Evolutionary conservation across 2,113 vertebrate species (phyloP).

Genomic region (Eulacestoma nigropectus): DNA sequence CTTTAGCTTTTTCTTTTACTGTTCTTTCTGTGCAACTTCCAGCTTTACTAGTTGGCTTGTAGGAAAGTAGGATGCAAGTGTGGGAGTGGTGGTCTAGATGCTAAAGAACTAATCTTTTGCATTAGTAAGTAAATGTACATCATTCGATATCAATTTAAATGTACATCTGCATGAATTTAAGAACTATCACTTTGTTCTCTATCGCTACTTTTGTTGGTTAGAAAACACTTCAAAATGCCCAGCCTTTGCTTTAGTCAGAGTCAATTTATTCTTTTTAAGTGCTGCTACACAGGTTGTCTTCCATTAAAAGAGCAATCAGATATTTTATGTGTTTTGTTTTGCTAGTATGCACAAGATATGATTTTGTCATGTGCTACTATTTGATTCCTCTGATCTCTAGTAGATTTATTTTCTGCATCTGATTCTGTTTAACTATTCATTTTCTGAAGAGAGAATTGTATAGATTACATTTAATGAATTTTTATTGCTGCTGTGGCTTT

Average conservation of each 20-base stretch:
- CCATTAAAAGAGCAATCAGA: not conserved
- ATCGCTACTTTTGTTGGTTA: not conserved
- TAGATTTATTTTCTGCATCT: not conserved
- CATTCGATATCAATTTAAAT: not conserved
- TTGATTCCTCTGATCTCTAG: not conserved
- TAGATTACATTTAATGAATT: not conserved
- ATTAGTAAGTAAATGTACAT: not conserved
- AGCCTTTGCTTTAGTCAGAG: not conserved
- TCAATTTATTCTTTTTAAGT: not conserved
- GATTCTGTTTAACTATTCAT: not conserved
- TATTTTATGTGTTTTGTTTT: not conserved
- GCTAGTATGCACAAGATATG: not conserved
- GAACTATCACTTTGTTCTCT: not conserved
- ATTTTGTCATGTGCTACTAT: not conserved
- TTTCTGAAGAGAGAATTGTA: not conserved
- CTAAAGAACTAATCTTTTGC: not conserved
- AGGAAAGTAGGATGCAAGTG: not conserved
- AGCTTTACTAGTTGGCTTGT: not conserved
- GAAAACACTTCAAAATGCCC: not conserved
- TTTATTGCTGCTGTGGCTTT: not conserved
- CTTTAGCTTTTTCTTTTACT: not conserved
- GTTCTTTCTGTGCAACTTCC: not conserved
- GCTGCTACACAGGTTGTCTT: not conserved
- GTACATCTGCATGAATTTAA: not conserved
- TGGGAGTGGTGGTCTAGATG: not conserved